A percentile compares a stretch with the other conserved stretches of the same genome.
Conservation (phyloP, 2,113 vertebrate genomes). For the Zapus hudsonius region DNA sequence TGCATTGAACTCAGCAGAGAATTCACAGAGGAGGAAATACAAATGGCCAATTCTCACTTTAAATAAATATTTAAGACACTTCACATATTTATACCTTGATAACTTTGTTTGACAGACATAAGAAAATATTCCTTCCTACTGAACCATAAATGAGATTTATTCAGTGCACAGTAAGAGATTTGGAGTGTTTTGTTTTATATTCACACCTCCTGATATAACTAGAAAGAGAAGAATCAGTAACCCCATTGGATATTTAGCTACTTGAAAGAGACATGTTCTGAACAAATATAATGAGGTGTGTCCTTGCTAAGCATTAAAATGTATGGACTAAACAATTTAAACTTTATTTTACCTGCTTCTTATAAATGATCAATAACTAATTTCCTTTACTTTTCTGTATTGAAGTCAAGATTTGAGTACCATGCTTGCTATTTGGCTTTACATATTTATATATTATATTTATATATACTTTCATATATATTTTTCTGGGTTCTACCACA, state of each 20-base stretch:
- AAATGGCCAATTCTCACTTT: too few species aligned
- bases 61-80: neutral
- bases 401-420: neutral
- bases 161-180: neutral
- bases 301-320: neutral
- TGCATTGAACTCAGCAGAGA: too few species aligned
- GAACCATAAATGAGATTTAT: neutral
- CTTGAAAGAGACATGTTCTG: neutral
- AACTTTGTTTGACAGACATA: neutral
- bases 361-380: neutral
- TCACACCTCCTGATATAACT: neutral
- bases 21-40: too few species aligned
- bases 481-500: too few species aligned
- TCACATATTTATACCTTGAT: neutral
- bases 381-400: neutral
- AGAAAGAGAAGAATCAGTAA: neutral
- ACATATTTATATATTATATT: too few species aligned
- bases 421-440: too few species aligned
- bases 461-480: too few species aligned
- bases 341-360: slow-evolving; percentile 7
- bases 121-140: neutral
- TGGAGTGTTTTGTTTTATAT: neutral
- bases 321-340: neutral
- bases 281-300: neutral
- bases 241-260: neutral